Evolutionary conservation across 1,140 invertebrate genomes (phyloP), one percentile per base, ranked within the genome.

Genomic region (Venturia canescens): DNA sequence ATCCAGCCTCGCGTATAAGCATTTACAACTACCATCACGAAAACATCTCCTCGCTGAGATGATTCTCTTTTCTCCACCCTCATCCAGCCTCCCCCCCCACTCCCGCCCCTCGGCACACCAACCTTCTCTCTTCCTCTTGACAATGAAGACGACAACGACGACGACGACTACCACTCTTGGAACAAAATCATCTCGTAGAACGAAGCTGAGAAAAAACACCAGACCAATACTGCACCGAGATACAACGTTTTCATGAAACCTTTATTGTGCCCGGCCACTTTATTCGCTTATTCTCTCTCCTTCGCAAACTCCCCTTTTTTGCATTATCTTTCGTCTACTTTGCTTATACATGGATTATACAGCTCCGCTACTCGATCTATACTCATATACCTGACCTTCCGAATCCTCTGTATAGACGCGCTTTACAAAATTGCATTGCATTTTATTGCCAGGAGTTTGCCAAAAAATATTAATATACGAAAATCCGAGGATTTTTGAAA

Each of bases 261-360:
- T 75, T 75, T 75, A 75, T 76, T 63, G 21, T 76, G 26, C 53
- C 29, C 9, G 29, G 50, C 38, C 26, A 57, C 74, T 76, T 66
- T 11, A 53, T 57, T 76, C 72, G 72, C 31, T 66, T 50, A 38
- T 34, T 60, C 70, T 18, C 15, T 38, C 53, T 76, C 53, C 6
- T 23, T 23, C 21, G 16, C 57, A 3, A 16, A 13, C 74, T 31
- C 53, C 21, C 31, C 21, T 21, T 63, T 60, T 76, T 31, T 75
- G 23, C 31, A 38, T 63, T 63, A 76, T 63, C 74, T 66, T 18
- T 63, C 21, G 29, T 21, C 29, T 63, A 57, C 72, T 57, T 57
- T 72, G 44, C 69, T 48, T 72, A 50, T 44, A 72, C 34, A 18
- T 50, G 29, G 11, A 13, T 38, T 44, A 70, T 70, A 70, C 18